A percentile compares a stretch with the other conserved stretches of the same genome.
phyloP scores from a whole-genome alignment of 2,113 vertebrate genomes.

The Trematocara stigmaticum region DNA sequence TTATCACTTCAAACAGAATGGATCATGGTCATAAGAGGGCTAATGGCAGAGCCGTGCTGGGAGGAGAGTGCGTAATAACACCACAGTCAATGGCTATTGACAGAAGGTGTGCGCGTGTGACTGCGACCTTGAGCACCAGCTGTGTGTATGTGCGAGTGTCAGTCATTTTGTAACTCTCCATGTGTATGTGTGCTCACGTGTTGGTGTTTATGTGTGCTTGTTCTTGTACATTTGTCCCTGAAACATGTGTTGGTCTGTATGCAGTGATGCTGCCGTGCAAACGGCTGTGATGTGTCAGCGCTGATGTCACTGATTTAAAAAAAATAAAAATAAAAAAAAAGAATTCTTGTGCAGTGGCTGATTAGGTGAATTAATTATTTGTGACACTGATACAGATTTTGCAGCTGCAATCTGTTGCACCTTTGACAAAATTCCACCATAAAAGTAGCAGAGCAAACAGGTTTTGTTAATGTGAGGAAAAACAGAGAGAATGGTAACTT shows the following conservation, averaged over 20 bases:
- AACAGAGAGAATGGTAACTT: not conserved
- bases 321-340: not conserved
- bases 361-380: not conserved
- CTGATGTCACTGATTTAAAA: not conserved
- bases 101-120: constrained; percentile 38
- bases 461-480: not conserved
- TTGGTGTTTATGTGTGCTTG: not conserved
- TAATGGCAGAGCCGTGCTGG: constrained; percentile 45
- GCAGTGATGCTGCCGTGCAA: not conserved
- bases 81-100: constrained; percentile 63
- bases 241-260: not conserved
- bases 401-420: not conserved
- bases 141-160: constrained; percentile 18
- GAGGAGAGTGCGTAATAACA: constrained; percentile 62
- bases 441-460: not conserved
- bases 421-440: not conserved
- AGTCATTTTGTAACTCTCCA: constrained; percentile 6
- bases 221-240: not conserved
- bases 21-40: constrained; percentile 61
- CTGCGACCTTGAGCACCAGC: constrained; percentile 56
- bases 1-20: constrained; percentile 69
- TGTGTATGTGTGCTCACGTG: not conserved
- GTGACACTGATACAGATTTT: not conserved
- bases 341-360: not conserved
- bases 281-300: not conserved